These are phyloP conservation scores for Hippocampus kuda DNA, from an alignment of 2,797 vertebrate genomes.

Conservation along the genomic window DNA sequence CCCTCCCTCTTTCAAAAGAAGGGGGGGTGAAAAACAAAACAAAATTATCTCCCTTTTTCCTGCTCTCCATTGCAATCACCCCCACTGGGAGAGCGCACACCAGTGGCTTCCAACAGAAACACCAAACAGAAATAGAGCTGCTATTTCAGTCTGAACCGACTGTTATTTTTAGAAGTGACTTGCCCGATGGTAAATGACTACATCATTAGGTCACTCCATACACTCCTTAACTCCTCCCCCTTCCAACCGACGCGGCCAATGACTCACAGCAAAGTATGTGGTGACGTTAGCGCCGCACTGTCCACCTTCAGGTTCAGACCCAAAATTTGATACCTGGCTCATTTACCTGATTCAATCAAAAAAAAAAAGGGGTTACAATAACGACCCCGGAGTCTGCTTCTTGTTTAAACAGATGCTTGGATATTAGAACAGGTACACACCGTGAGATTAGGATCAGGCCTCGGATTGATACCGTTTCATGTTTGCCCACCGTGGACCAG, in stretches of 20 bases:
- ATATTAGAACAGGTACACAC: slow-evolving; percentile 32
- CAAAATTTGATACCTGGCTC: slow-evolving; percentile 39
- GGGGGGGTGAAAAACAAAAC: slow-evolving; percentile 61
- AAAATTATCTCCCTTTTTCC: slow-evolving; percentile 41
- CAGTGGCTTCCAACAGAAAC: slow-evolving; percentile 65
- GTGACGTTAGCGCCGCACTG: slow-evolving; percentile 55
- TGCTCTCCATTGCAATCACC: slow-evolving; percentile 23
- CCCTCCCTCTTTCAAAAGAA: slow-evolving; percentile 18
- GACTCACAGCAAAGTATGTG: slow-evolving; percentile 62
- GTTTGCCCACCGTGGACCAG: slow-evolving; percentile 18
- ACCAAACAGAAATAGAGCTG: slow-evolving; percentile 65
- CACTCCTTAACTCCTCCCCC: slow-evolving; percentile 17
- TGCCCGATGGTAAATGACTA: slow-evolving; percentile 57
- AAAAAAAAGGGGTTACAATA: slow-evolving; percentile 4
- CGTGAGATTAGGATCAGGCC: slow-evolving; percentile 2
- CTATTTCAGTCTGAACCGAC: slow-evolving; percentile 64
- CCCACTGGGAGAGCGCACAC: slow-evolving; percentile 32
- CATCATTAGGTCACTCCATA: slow-evolving; percentile 62
- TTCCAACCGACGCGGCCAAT: slow-evolving; percentile 41
- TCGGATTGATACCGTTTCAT: slow-evolving; percentile 16
- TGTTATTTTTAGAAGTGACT: slow-evolving; percentile 70
- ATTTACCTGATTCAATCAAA: slow-evolving; percentile 48
- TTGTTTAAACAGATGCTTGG: slow-evolving; percentile 38
- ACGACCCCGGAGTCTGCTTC: slow-evolving; percentile 32
- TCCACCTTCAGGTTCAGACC: slow-evolving; percentile 36